These are phyloP conservation scores for Euplexia lucipara DNA, from an alignment of 2,888 invertebrate species.

Conservation along the genomic window DNA sequence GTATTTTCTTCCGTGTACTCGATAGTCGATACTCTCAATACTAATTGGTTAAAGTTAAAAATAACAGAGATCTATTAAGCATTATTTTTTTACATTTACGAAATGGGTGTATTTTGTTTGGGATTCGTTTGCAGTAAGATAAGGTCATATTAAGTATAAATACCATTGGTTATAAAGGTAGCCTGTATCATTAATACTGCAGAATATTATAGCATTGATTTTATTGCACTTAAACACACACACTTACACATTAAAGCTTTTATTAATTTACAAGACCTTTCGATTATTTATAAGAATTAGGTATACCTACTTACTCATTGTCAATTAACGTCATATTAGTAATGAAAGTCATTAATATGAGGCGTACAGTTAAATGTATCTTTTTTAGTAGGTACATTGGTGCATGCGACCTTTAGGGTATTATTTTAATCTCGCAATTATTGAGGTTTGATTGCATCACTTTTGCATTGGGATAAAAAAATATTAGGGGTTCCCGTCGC, in stretches of 20 bases:
- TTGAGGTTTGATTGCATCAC: neutral
- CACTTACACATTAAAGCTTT: conserved; percentile 3
- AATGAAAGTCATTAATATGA: conserved; percentile 32
- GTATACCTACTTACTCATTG: too few relatives aligned
- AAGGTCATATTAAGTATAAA: neutral
- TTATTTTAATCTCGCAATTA: conserved; percentile 37
- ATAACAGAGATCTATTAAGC: conserved; percentile 16
- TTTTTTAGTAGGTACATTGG: conserved; percentile 8
- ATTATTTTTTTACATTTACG: conserved; percentile 18
- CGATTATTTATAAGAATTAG: too few relatives aligned
- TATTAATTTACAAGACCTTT: conserved; percentile 13
- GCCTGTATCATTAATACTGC: too few relatives aligned
- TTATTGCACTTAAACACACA: neutral
- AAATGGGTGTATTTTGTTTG: conserved; percentile 16
- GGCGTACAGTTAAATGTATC: conserved; percentile 20
- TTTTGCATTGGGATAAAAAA: neutral
- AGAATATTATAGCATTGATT: neutral
- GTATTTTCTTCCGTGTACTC: conserved; percentile 56
- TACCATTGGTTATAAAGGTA: too few relatives aligned
- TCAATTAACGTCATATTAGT: conserved; percentile 31
- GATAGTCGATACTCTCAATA: conserved; percentile 33
- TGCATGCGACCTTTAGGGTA: conserved; percentile 26
- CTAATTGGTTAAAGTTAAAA: conserved; percentile 42
- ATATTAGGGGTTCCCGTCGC: neutral
- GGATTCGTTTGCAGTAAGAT: neutral